Evolutionary conservation across 2,888 invertebrate species (phyloP).

Genomic region (Lathronympha strigana): DNA sequence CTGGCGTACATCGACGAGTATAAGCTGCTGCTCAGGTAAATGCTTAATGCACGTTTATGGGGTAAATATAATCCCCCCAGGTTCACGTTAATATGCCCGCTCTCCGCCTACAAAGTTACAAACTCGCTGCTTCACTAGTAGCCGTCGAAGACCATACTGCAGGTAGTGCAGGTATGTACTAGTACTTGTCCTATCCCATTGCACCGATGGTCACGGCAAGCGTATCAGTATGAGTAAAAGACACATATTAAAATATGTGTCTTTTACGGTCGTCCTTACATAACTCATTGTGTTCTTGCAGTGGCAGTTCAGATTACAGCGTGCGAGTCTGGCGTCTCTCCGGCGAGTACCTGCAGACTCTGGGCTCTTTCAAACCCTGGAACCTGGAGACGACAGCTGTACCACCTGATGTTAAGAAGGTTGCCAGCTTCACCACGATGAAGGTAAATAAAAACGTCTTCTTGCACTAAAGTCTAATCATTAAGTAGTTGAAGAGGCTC

Average conservation of each 20-base stretch:
- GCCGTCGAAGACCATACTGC: no score
- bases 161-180: no score
- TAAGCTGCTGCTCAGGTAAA: conserved; percentile 87
- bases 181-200: no score
- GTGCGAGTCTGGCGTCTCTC: conserved; percentile 90
- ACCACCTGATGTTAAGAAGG: conserved; percentile 89
- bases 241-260: no score
- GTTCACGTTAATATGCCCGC: no score
- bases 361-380: conserved; percentile 89
- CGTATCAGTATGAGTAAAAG: no score
- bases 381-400: conserved; percentile 79
- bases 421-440: conserved; percentile 90
- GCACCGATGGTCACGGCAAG: no score
- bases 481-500: no score
- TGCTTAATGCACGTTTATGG: not conserved
- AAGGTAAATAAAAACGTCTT: conserved; percentile 78
- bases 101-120: no score
- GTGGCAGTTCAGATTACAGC: conserved; percentile 88
- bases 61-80: no score
- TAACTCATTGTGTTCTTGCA: conserved; percentile 53
- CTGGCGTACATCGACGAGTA: conserved; percentile 87
- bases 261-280: not conserved
- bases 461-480: no score
- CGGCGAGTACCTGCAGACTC: conserved; percentile 88
- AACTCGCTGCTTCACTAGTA: no score